phyloP scores from a whole-genome alignment of 37 sponge, comb jelly and placozoan genomes.

The Ianthella basta region DNA sequence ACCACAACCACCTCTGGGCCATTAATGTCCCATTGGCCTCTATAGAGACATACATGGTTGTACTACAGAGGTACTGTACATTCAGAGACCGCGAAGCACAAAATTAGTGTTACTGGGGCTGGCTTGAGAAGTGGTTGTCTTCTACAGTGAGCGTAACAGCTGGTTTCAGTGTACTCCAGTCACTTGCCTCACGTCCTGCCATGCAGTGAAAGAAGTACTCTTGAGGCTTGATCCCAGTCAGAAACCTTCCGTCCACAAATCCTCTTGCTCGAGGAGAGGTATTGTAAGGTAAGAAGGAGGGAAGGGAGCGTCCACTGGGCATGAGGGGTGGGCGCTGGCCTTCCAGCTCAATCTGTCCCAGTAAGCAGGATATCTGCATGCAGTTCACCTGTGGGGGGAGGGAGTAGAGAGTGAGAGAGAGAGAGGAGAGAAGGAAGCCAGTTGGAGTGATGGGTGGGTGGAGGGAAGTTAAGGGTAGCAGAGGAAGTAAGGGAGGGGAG shows the following conservation, averaged over 20 bases:
- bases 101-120: too few relatives aligned
- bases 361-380: slow-evolving; percentile 96
- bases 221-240: slow-evolving; percentile 96
- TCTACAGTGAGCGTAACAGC: too few relatives aligned
- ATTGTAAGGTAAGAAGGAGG: slow-evolving; percentile 91
- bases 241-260: slow-evolving; percentile 89
- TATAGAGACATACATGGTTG: too few relatives aligned
- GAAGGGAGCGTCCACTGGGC: slow-evolving; percentile 92
- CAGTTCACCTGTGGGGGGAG: slow-evolving; percentile 79
- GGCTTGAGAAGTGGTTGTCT: too few relatives aligned
- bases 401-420: too few relatives aligned
- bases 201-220: slow-evolving; percentile 98
- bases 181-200: slow-evolving; percentile 94
- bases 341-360: slow-evolving; percentile 99
- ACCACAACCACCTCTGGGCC: too few relatives aligned
- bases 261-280: slow-evolving; percentile 88
- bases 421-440: too few relatives aligned
- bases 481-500: not conserved
- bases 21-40: too few relatives aligned
- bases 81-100: too few relatives aligned
- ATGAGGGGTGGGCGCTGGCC: slow-evolving; percentile 97
- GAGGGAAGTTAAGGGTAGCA: not conserved
- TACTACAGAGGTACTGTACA: too few relatives aligned
- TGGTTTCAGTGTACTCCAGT: too few relatives aligned
- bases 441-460: too few relatives aligned